These are phyloP conservation scores for Timandra comae DNA, from an alignment of 2,888 invertebrate genomes.

Conservation along the genomic window DNA sequence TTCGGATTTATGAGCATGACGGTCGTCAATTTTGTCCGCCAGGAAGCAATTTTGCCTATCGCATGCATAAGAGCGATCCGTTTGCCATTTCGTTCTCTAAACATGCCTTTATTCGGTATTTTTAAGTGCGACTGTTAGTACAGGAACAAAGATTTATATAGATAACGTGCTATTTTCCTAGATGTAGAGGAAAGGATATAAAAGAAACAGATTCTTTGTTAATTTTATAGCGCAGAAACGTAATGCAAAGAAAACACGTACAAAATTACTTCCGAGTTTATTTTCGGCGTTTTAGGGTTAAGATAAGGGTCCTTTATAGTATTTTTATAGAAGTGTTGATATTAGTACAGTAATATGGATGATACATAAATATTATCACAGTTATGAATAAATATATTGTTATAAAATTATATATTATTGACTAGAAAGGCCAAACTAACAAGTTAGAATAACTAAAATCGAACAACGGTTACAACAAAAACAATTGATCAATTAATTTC, in stretches of 20 bases:
- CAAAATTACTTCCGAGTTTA: slow-evolving; percentile 52
- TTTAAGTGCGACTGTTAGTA: slow-evolving; percentile 33
- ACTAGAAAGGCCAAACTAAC: no score
- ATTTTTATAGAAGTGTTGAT: slow-evolving; percentile 42
- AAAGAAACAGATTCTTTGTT: slow-evolving; percentile 48
- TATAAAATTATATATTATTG: no score
- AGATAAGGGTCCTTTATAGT: slow-evolving; percentile 52
- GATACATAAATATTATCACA: no score
- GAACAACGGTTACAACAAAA: slow-evolving; percentile 7
- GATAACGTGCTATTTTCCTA: slow-evolving; percentile 46
- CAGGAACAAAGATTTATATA: slow-evolving; percentile 44
- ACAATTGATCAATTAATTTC: slow-evolving; percentile 30
- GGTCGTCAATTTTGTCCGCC: slow-evolving; percentile 57
- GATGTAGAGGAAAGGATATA: slow-evolving; percentile 43
- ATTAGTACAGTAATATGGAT: no score
- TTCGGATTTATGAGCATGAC: slow-evolving; percentile 59
- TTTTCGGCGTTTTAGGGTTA: slow-evolving; percentile 49
- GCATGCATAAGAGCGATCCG: slow-evolving; percentile 46
- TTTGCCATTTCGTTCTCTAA: slow-evolving; percentile 29
- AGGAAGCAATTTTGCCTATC: slow-evolving; percentile 49
- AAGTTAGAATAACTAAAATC: no score
- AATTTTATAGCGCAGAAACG: slow-evolving; percentile 49
- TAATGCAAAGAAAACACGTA: slow-evolving; percentile 59
- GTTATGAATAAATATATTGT: no score
- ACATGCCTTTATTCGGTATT: slow-evolving; percentile 38